Evolutionary conservation across 1,140 invertebrate species (phyloP).

Genomic region (Homarus americanus): DNA sequence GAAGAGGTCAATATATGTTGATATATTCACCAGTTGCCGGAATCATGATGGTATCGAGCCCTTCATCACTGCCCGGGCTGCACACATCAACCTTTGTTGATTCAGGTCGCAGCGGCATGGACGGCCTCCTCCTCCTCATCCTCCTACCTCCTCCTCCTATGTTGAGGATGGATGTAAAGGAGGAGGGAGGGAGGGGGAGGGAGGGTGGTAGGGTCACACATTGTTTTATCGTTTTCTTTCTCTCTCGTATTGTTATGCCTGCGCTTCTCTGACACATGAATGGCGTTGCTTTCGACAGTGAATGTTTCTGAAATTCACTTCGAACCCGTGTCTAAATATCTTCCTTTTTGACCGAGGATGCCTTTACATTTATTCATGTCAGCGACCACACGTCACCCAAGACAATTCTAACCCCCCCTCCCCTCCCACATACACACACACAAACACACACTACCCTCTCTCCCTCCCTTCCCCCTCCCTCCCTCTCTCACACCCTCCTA

Average conservation of each 20-base stretch:
- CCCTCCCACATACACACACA: background rate
- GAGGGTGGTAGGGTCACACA: no score
- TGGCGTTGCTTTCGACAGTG: background rate
- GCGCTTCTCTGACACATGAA: background rate
- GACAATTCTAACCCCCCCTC: background rate
- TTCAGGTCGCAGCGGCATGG: constrained; percentile 18
- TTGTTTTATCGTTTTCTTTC: background rate
- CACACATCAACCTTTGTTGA: constrained; percentile 54
- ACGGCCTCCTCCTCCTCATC: background rate
- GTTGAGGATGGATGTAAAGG: background rate
- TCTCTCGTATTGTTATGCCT: constrained; percentile 1
- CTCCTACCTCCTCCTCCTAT: no score
- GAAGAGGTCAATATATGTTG: constrained; percentile 58
- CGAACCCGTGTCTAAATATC: no score
- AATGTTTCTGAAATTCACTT: background rate
- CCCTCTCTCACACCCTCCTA: no score
- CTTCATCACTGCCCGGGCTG: constrained; percentile 26
- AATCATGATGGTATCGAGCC: constrained; percentile 61
- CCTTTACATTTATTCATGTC: background rate
- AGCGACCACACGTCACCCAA: background rate
- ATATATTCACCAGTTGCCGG: constrained; percentile 58
- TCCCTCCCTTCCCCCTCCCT: no score
- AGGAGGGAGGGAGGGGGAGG: background rate
- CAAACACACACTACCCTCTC: no score
- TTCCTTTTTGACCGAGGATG: background rate